A percentile compares a stretch with the other conserved stretches of the same genome.
These are phyloP conservation scores for Stichodactyla mertensii DNA, from an alignment of 64 coral and sea anemone species.

Conservation along the genomic window DNA sequence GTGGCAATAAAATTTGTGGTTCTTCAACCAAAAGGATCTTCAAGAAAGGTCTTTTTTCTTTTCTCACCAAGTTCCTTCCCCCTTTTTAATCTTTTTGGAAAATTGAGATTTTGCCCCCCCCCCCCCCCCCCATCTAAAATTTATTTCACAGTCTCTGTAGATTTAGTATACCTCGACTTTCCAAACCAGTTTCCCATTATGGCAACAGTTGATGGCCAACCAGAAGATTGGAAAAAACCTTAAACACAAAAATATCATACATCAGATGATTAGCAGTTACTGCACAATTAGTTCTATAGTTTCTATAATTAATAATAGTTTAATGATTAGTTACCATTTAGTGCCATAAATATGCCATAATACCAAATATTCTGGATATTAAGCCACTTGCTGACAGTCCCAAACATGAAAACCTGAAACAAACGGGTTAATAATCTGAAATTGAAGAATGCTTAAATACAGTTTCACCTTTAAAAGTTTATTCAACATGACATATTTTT, in stretches of 20 bases:
- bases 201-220: slow-evolving; percentile 86
- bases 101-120: background rate
- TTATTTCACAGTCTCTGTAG: background rate
- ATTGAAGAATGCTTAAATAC: background rate
- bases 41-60: too few relatives aligned
- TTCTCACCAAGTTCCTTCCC: too few relatives aligned
- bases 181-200: slow-evolving; percentile 98
- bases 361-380: slow-evolving; percentile 80
- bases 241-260: background rate
- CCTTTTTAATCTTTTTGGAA: too few relatives aligned
- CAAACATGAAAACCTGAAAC: slow-evolving; percentile 88
- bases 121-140: background rate
- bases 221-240: slow-evolving; percentile 82
- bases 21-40: too few relatives aligned
- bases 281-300: too few relatives aligned
- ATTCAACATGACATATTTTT: too few relatives aligned
- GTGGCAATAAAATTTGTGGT: too few relatives aligned
- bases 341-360: slow-evolving; percentile 87
- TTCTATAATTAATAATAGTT: background rate
- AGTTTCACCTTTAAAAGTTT: too few relatives aligned
- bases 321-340: slow-evolving; percentile 60
- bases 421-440: background rate
- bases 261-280: too few relatives aligned
- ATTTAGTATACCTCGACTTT: slow-evolving; percentile 62
- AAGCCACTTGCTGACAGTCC: slow-evolving; percentile 88